Evolutionary conservation across 2,113 vertebrate genomes (phyloP).

Genomic region (Rhipidura dahli): DNA sequence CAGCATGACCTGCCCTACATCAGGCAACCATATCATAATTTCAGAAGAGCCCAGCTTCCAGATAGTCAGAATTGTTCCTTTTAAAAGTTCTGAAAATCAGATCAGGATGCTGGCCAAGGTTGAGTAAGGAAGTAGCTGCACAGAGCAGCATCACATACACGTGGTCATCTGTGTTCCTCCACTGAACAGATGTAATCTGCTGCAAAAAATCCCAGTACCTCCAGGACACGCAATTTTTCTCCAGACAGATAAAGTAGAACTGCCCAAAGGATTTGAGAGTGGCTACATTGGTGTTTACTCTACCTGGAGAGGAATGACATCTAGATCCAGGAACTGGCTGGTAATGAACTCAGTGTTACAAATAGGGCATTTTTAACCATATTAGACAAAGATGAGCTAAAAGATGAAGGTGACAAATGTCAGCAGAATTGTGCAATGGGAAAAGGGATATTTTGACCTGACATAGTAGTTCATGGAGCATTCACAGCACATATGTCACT

Average conservation of each 20-base stretch:
- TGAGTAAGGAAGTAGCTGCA: neutral
- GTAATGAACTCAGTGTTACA: neutral
- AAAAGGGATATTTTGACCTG: neutral
- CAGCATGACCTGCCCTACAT: neutral
- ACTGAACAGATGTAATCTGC: neutral
- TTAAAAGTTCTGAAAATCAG: neutral
- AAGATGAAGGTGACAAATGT: neutral
- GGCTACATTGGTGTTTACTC: neutral
- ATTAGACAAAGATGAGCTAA: neutral
- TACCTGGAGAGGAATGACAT: neutral
- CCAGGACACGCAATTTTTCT: neutral
- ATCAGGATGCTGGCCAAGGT: neutral
- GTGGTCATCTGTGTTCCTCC: neutral
- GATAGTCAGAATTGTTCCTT: neutral
- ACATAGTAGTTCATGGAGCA: neutral
- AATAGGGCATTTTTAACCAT: neutral
- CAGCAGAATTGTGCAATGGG: neutral
- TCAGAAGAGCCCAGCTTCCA: neutral
- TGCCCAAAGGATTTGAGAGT: neutral
- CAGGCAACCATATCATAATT: neutral
- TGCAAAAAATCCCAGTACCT: neutral
- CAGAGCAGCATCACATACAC: accelerated
- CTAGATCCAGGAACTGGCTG: neutral
- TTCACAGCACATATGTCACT: neutral
- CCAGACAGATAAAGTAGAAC: neutral